These are phyloP conservation scores for Patiria pectinifera DNA, from an alignment of 53 echinoderm and acorn worm genomes.

Conservation along the genomic window DNA sequence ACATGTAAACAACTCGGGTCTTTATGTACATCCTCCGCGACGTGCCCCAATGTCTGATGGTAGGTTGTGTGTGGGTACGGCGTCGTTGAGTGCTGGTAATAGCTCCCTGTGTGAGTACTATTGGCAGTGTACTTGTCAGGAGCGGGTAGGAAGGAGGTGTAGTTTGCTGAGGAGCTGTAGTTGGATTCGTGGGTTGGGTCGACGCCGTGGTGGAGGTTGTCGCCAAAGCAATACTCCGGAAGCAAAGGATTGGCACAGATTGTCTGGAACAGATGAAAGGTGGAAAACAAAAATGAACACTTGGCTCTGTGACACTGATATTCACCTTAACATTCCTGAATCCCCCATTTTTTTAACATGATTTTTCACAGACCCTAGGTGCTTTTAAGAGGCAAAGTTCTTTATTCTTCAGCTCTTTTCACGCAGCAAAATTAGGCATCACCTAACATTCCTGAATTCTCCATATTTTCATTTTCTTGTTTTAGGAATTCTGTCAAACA, in stretches of 20 bases:
- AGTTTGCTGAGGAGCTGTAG: constrained; percentile 21
- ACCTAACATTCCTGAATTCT: too few species aligned
- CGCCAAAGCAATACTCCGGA: constrained; percentile 68
- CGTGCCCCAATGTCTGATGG: neutral
- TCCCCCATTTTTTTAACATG: too few species aligned
- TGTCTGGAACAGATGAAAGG: constrained; percentile 55
- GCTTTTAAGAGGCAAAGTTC: too few species aligned
- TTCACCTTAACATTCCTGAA: too few species aligned
- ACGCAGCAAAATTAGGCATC: too few species aligned
- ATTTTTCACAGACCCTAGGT: too few species aligned
- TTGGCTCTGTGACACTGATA: neutral
- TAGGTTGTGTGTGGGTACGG: constrained; percentile 19
- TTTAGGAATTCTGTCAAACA: too few species aligned
- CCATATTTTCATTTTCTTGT: too few species aligned
- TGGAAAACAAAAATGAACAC: neutral
- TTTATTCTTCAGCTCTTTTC: too few species aligned
- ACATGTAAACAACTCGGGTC: constrained; percentile 30
- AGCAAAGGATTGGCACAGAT: constrained; percentile 75
- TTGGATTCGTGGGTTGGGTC: constrained; percentile 2
- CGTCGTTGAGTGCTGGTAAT: neutral
- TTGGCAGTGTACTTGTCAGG: neutral
- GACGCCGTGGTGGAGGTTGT: constrained; percentile 45
- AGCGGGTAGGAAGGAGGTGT: neutral
- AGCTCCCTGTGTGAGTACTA: neutral
- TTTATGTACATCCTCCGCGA: neutral